Base-by-base conservation (phyloP, 2,113 vertebrate species). In the Probosciger aterrimus region DNA sequence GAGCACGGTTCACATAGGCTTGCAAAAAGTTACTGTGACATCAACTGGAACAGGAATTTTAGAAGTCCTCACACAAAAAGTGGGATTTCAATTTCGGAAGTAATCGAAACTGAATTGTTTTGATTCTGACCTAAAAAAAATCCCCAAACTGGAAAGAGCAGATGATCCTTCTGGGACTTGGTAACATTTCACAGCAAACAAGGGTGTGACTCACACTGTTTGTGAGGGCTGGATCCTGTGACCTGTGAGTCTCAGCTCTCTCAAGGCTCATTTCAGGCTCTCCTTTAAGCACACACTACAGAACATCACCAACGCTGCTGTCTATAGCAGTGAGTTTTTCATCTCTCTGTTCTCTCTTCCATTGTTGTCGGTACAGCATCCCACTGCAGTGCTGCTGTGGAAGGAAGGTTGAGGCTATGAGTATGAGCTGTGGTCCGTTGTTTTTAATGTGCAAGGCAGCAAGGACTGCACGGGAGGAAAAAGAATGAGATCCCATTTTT, bases 341-440 rank as follows among this genome's bases (percentile, higher is more conserved):
- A 35, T 3, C 0, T 16, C 31, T 31, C 65, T 85, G 2, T 16
- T n/a, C 43, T 59, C n/a, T 53, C 37, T n/a, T 27, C 35, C 44
- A 63, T 46, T 19, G 2, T 4, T 75, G 28, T 18, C 20, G 33
- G 2, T 8, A 24, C 10, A 80, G 60, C 80, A 49, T 47, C 71
- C 25, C 49, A 6, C 47, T 0, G 5, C 4, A 44, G 46, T 71
- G 41, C 35, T 1, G 1, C 67, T 8, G 10, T 0, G 10, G 7
- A 55, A 59, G 65, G 27, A 77, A 75, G 13, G 19, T 3, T 35
- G 59, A 14, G 60, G 6, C 55, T 43, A 6, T 4, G 4, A 27
- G 18, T 3, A 2, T 6, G 41, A 69, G 1, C 11, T n/a, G 31
- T 10, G 16, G 12, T 30, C 39, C 3, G 0, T 63, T 31, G 5